Base-by-base conservation (phyloP, 2,888 invertebrate genomes). In the Scotopteryx bipunctaria region DNA sequence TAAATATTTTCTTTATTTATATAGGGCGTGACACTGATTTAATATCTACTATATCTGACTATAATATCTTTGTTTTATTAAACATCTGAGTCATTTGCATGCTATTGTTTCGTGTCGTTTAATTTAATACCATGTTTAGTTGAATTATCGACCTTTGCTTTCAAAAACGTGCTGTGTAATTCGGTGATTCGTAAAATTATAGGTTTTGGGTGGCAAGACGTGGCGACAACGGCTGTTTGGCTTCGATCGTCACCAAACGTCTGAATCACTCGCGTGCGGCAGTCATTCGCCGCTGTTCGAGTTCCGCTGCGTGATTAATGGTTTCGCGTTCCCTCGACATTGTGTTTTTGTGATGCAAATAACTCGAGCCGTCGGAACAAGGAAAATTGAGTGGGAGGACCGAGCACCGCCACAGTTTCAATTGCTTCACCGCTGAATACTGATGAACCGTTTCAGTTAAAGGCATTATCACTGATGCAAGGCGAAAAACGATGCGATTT, bases 291-390 rank as follows among this genome's bases (percentile, higher is more conserved):
- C 72, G 73, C 72, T 75, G 74, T 75, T 76, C 77, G 75, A 84
- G 84, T 85, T 81, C 82, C 82, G 81, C 76, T 79, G 77, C 74
- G 85, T 88, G 89, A 88, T 89, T 89, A 89, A 89, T 89, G 83
- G 84, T 83, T 80, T 73, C 78, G 82, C 84, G 81, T 81, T 83
- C 86, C 83, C 85, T 75, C 85, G 82, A 88, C 86, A 87, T 86
- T 85, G 86, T 87, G 89, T 88, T 89, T 89, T 89, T 89, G 88
- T 89, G 87, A 89, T 89, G 89, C 89, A 89, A 89, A 89, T 89
- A 86, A 87, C 86, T 87, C 81, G 81, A 85, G 82, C 83, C 83
- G 82, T 83, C 86, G 87, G 86, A 86, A 87, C 86, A 85, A 85
- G 86, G 85, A 84, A 85, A 87, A 87, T 87, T 86, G 85, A 85